Evolutionary conservation across 2,797 vertebrate genomes (phyloP).

Genomic region (Ambastaia sidthimunki): DNA sequence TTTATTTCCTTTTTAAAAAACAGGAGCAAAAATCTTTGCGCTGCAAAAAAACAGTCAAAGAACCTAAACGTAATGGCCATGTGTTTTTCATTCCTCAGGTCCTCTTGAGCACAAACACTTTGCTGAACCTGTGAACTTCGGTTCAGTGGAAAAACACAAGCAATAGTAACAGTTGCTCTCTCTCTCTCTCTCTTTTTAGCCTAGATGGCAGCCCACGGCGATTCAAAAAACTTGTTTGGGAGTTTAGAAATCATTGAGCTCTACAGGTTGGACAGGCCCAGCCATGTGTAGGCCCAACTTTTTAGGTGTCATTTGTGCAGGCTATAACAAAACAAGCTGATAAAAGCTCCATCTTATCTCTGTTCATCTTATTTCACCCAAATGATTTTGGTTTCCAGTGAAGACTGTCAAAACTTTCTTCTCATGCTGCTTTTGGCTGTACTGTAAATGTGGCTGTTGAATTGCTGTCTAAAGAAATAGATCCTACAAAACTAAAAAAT

Average conservation of each 20-base stretch:
- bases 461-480: background rate
- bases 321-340: constrained; percentile 17
- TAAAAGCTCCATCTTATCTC: constrained; percentile 8
- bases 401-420: background rate
- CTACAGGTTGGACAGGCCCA: constrained; percentile 12
- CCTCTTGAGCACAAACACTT: background rate
- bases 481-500: background rate
- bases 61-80: background rate
- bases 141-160: constrained; percentile 4
- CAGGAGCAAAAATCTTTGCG: no score
- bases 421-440: background rate
- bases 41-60: background rate
- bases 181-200: background rate
- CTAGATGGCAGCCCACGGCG: background rate
- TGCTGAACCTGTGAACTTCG: constrained; percentile 13
- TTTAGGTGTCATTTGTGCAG: constrained; percentile 22
- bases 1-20: background rate
- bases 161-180: background rate
- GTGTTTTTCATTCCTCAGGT: background rate
- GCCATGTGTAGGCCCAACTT: constrained; percentile 13
- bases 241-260: constrained; percentile 8
- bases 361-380: background rate
- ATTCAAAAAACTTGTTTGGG: constrained; percentile 22
- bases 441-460: background rate
- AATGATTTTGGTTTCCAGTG: background rate